phyloP scores from a whole-genome alignment of 2,888 invertebrate genomes.

The Cancer borealis region DNA sequence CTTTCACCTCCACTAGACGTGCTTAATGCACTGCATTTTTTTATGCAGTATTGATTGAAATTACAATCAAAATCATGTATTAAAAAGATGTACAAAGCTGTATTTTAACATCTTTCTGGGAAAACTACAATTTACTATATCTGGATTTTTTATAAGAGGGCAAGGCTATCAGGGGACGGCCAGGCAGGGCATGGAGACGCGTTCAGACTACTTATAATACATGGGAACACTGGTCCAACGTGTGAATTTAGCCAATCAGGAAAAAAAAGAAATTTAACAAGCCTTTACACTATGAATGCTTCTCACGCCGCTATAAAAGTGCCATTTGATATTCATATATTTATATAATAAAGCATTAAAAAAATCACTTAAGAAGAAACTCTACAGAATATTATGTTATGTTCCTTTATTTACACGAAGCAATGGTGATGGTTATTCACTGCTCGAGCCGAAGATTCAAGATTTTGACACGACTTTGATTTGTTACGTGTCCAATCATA shows the following conservation, averaged over 20 bases:
- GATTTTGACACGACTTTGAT: not conserved
- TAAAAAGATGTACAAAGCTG: not conserved
- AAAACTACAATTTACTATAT: not conserved
- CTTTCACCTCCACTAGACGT: not conserved
- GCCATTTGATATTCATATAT: not conserved
- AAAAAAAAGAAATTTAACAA: not conserved
- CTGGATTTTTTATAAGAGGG: not conserved
- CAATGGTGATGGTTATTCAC: not conserved
- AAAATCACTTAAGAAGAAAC: constrained; percentile 28
- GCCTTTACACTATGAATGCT: not conserved
- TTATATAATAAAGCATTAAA: not conserved
- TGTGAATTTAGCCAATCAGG: not conserved
- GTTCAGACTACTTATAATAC: not conserved
- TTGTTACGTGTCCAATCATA: not conserved
- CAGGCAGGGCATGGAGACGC: not conserved
- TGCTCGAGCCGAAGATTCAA: not conserved
- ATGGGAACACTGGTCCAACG: not conserved
- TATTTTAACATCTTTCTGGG: not conserved
- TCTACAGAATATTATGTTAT: not conserved
- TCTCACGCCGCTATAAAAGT: not conserved
- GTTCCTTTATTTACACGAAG: constrained; percentile 34
- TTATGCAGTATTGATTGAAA: not conserved
- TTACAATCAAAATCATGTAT: not conserved
- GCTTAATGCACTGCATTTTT: not conserved
- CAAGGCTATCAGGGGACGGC: not conserved